Evolutionary conservation across 1,140 invertebrate genomes (phyloP).

Genomic region (Conus betulinus): DNA sequence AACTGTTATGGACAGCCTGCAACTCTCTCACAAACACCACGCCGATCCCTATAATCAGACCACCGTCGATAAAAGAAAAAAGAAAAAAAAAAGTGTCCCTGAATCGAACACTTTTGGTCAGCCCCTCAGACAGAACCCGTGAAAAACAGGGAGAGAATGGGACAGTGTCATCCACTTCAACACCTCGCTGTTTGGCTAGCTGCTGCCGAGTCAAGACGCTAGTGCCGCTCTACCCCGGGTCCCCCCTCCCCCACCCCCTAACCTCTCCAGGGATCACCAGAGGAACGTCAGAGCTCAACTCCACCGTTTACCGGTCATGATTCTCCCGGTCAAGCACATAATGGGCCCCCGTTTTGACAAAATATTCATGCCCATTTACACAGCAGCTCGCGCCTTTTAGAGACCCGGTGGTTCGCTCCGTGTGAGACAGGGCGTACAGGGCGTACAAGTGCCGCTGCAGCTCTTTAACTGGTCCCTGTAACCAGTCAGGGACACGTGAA

Average conservation of each 20-base stretch:
- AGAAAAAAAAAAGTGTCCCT: background rate
- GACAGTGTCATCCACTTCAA: background rate
- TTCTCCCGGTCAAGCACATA: constrained; percentile 8
- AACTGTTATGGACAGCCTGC: too few species aligned
- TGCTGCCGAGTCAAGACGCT: background rate
- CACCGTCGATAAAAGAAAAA: background rate
- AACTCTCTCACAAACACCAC: too few species aligned
- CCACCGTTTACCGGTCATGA: background rate
- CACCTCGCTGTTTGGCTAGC: background rate
- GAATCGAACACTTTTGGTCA: background rate
- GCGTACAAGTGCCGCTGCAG: too few species aligned
- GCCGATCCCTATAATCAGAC: too few species aligned
- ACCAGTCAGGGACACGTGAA: too few species aligned
- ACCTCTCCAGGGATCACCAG: background rate
- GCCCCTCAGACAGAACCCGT: background rate
- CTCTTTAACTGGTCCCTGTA: too few species aligned
- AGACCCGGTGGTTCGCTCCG: background rate
- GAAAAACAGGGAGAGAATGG: background rate
- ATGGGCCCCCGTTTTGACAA: background rate
- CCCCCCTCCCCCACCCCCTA: too few species aligned
- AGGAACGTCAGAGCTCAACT: background rate
- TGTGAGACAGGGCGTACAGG: too few species aligned
- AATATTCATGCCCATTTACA: background rate
- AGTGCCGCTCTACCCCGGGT: too few species aligned
- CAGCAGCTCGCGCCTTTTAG: constrained; percentile 15